Evolutionary conservation across 2,797 vertebrate species (phyloP).

Genomic region (Ficedula albicollis): DNA sequence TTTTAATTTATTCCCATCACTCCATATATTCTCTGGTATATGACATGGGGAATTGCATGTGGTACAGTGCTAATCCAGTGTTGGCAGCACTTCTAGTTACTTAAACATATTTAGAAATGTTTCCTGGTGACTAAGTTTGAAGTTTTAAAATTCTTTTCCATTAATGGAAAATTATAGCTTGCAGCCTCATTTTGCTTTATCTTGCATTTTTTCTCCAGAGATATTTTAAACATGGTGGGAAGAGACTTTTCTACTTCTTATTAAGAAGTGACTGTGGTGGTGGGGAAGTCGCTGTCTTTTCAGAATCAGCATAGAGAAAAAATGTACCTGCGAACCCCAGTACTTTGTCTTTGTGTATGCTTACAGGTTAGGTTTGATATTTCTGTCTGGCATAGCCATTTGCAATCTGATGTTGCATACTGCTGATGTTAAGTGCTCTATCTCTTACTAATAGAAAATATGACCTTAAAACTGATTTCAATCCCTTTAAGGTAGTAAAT

Average conservation of each 20-base stretch:
- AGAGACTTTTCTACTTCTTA: not conserved
- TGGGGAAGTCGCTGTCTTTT: not conserved
- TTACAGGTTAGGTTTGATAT: not conserved
- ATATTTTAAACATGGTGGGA: not conserved
- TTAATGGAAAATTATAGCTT: not conserved
- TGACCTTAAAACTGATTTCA: not conserved
- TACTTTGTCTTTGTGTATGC: not conserved
- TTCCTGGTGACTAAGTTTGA: not conserved
- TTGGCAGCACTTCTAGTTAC: not conserved
- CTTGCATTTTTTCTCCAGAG: not conserved
- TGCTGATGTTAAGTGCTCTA: accelerated
- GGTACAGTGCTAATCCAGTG: not conserved
- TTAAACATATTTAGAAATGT: not conserved
- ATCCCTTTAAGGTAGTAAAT: not conserved
- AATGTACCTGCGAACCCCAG: not conserved
- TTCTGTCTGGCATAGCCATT: not conserved
- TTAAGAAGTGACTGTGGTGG: not conserved
- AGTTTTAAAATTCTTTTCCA: not conserved
- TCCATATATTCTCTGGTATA: not conserved
- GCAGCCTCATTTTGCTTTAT: not conserved
- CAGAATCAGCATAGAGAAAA: not conserved
- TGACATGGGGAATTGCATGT: not conserved
- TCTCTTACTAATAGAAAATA: not conserved
- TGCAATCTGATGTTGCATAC: not conserved
- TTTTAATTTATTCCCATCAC: slow-evolving; percentile 6